phyloP scores from a whole-genome alignment of 2,113 vertebrate genomes.

The Colistium nudipinnis region DNA sequence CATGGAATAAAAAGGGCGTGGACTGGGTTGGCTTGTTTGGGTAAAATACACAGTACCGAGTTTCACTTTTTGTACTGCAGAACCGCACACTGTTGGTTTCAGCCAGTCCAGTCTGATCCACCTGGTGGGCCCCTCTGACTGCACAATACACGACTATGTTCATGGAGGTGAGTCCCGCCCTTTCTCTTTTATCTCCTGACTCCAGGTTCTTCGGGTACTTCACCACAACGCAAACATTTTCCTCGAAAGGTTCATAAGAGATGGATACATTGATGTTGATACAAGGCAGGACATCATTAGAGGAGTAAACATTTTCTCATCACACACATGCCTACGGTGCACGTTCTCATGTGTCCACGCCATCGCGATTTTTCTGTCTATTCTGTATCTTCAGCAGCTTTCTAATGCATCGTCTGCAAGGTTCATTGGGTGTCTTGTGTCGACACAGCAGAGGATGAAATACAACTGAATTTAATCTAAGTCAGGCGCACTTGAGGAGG shows the following conservation, averaged over 20 bases:
- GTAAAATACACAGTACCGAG: background rate
- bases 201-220: no score
- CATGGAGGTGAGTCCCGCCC: constrained; percentile 87
- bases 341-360: background rate
- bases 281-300: background rate
- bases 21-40: background rate
- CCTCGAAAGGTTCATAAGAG: no score
- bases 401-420: background rate
- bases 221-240: no score
- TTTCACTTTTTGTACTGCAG: constrained; percentile 72
- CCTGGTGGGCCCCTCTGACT: constrained; percentile 93
- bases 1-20: background rate
- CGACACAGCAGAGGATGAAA: constrained; percentile 12
- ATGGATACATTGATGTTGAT: background rate
- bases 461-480: constrained; percentile 41
- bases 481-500: constrained; percentile 31
- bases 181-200: background rate
- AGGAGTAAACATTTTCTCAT: background rate
- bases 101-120: constrained; percentile 98
- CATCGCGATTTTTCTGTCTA: background rate
- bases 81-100: constrained; percentile 88
- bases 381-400: background rate
- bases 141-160: constrained; percentile 90
- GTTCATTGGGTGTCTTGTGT: constrained; percentile 19
- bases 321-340: background rate